phyloP scores from a whole-genome alignment of 2,113 vertebrate genomes.

The Crotalus horridus region DNA sequence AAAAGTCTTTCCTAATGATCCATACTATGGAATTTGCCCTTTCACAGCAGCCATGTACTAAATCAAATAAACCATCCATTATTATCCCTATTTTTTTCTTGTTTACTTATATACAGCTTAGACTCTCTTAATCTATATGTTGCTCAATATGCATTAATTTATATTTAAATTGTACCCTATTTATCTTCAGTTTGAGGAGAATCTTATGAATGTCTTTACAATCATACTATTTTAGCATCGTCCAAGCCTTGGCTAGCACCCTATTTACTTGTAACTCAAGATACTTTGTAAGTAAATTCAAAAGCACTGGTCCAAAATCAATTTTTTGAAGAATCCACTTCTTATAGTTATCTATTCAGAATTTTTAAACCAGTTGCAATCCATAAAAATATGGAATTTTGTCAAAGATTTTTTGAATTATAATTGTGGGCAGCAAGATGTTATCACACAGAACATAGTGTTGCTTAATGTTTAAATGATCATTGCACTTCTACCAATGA shows the following conservation, averaged over 20 bases:
- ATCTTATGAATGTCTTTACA: no score
- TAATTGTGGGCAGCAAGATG: not conserved
- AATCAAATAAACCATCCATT: not conserved
- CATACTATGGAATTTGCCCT: not conserved
- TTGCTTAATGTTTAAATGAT: constrained; percentile 23
- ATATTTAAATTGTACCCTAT: not conserved
- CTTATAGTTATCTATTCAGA: not conserved
- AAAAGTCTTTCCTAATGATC: not conserved
- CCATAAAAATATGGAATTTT: not conserved
- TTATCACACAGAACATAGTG: constrained; percentile 7
- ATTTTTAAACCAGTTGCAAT: not conserved
- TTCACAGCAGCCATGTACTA: not conserved
- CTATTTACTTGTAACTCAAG: no score
- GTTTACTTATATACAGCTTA: not conserved
- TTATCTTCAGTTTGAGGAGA: no score
- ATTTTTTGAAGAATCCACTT: not conserved
- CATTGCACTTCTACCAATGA: not conserved
- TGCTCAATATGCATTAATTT: not conserved
- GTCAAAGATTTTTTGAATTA: not conserved
- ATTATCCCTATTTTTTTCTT: not conserved
- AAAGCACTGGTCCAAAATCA: not conserved
- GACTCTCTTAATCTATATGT: not conserved
- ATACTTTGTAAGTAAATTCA: not conserved
- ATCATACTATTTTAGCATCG: no score
- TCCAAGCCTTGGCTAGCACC: no score